Evolutionary conservation across 2,797 vertebrate genomes (phyloP).

Genomic region (Hybognathus amarus): DNA sequence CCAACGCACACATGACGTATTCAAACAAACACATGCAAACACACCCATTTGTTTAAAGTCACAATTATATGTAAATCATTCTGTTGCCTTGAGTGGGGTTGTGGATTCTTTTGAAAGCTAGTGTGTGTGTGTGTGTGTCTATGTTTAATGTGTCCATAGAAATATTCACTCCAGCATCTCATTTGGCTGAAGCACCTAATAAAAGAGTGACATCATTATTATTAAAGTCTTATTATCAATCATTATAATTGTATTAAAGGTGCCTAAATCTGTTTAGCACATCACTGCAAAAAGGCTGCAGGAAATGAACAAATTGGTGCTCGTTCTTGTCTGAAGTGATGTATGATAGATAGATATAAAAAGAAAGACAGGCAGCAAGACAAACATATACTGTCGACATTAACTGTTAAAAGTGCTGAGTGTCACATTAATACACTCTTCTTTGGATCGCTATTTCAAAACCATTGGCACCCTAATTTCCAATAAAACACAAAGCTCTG

Average conservation of each 20-base stretch:
- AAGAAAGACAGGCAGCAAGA: not conserved
- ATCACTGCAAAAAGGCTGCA: not conserved
- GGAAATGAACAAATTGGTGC: not conserved
- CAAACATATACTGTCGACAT: not conserved
- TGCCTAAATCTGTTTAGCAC: constrained; percentile 1
- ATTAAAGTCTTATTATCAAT: not conserved
- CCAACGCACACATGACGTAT: constrained; percentile 4
- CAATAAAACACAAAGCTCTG: constrained; percentile 17
- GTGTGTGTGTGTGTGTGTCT: constrained; percentile 8
- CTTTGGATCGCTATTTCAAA: not conserved
- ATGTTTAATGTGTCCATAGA: not conserved
- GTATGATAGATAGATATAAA: not conserved
- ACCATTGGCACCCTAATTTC: constrained; percentile 6
- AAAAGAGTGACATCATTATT: not conserved
- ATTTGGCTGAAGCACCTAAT: not conserved
- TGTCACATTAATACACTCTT: constrained; percentile 19
- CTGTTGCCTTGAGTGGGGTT: constrained; percentile 11
- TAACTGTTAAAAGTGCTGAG: not conserved
- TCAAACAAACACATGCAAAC: constrained; percentile 10
- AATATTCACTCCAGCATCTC: constrained; percentile 19
- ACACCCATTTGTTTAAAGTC: not conserved
- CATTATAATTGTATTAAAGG: constrained; percentile 26
- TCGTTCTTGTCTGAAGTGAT: not conserved
- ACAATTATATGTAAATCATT: constrained; percentile 48
- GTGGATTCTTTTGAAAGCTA: not conserved